Base-by-base conservation (phyloP, 2,113 vertebrate species). In the Andinoacara biseriatus region DNA sequence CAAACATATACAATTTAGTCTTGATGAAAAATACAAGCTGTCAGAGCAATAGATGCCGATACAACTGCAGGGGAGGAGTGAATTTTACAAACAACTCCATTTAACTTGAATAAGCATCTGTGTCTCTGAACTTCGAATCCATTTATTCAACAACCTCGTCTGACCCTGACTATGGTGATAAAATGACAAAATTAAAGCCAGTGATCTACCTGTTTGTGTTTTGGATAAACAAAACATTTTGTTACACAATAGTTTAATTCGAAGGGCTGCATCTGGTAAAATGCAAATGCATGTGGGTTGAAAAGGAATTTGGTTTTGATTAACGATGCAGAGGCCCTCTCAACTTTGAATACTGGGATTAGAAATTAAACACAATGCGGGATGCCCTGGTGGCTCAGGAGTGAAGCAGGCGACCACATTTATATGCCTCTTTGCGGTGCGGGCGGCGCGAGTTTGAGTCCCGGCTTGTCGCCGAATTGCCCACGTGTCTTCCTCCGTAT, bases 1-100 rank as follows among this genome's bases (percentile, higher is more conserved):
- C 72, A 92, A 93, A 92, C 62, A 33, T 78, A 85, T 83, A 74
- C 87, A 78, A 88, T 91, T 87, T 87, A 75, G 52, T 83, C 59
- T 67, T 77, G 78, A 87, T 88, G 75, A 60, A 85, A 91, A 88
- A 82, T 81, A 90, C 57, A 61, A 81, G 62, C 74, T 81, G 76
- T 87, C 79, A 80, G 17, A 83, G 82, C 49, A 65, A 20, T 20
- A 38, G 24, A 76, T 58, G 82, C 59, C 29, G 13, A 81, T 52
- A 18, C 2, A 5, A 78, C 72, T 78, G 56, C 13, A 65, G n/a
- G 43, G 52, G 26, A 46, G 40, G 56, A 82, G 61, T 59, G 85
- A n/a, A 77, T 87, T 88, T 81, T 75, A 86, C 58, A 80, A 74
- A 84, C 57, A 85, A 81, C 46, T 58, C 57, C 54, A 78, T 83